These are phyloP conservation scores for Galagoides demidoff DNA, from an alignment of 2,797 vertebrate genomes.

Conservation along the genomic window DNA sequence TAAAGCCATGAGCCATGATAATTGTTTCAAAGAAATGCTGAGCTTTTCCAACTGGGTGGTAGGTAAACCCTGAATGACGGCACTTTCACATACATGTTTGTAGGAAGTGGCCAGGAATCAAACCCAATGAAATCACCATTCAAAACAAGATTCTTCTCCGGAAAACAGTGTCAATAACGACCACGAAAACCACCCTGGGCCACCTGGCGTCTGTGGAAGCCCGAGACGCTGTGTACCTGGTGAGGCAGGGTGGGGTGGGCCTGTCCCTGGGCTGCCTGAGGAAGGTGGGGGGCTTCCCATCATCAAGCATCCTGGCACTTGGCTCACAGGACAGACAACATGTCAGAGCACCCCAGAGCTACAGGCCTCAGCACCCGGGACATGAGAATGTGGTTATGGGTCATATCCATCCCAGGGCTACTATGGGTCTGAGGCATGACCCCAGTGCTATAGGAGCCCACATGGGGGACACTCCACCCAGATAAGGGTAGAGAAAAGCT, in stretches of 20 bases:
- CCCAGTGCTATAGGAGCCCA: background rate
- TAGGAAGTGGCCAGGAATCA: constrained; percentile 92
- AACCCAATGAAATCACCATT: constrained; percentile 71
- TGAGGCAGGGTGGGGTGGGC: constrained; percentile 45
- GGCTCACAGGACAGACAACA: background rate
- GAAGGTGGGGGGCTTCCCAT: background rate
- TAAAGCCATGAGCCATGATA: background rate
- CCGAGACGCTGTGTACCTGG: constrained; percentile 89
- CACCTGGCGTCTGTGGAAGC: constrained; percentile 87
- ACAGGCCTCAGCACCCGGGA: background rate
- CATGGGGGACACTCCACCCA: background rate
- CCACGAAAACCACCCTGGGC: constrained; percentile 88
- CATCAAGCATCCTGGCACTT: background rate
- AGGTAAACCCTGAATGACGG: no score
- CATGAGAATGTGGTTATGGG: accelerated
- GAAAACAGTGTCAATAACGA: constrained; percentile 87
- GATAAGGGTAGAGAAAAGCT: background rate
- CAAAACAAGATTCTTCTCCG: constrained; percentile 70
- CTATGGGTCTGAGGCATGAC: background rate
- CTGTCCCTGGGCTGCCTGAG: background rate
- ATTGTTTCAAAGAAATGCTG: background rate
- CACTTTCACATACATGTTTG: background rate
- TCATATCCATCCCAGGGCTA: background rate
- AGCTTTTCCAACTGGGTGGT: background rate
- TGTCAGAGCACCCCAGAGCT: background rate